Evolutionary conservation across 64 coral and sea anemone genomes (phyloP), one percentile per base, ranked within the genome.

Genomic region (Stylophora pistillata): DNA sequence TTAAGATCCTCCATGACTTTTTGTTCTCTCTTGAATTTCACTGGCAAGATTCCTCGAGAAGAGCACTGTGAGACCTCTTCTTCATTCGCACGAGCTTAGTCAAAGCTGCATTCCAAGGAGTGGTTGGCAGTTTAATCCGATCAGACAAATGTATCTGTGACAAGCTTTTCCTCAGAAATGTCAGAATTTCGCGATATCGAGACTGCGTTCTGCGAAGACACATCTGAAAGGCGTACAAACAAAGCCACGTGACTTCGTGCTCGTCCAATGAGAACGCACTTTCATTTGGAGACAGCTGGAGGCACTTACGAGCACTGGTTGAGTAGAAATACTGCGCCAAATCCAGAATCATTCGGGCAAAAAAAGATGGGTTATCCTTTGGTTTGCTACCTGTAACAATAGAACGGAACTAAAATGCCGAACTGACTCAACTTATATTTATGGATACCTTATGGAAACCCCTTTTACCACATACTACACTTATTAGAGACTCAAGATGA

Each of bases 181-280:
- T 55, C 56, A 93, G 55, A 59, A 93, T 20, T 56, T 66, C 63
- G 20, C 65, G 66, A 88, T 89, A 93, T 4, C 78, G 86, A 13
- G 86, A 68, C 56, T 89, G 76, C 75, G 74, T 89, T 25, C 66
- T 79, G 56, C 75, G 27, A 23, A 93, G 74, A 16, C 86, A 93
- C 10, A 75, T 63, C 53, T 85, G 57, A 41, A 93, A 93, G 14
- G 91, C 86, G 56, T 81, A 86, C 30, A 89, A 56, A 55, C 91
- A 93, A 27, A 93, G 86, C 78, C 86, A 76, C 15, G 87, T 57
- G 55, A 93, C 77, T 70, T 88, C 86, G 57, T 41, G 20, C 30
- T 73, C 77, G 32, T 77, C 68, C 30, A 93, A 30, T 6, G 86
- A 73, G 34, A 93, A 93, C 30, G 78, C 10, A 3, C 76, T 32